These are phyloP conservation scores for Hypomesus transpacificus DNA, from an alignment of 2,113 vertebrate species.

Conservation along the genomic window DNA sequence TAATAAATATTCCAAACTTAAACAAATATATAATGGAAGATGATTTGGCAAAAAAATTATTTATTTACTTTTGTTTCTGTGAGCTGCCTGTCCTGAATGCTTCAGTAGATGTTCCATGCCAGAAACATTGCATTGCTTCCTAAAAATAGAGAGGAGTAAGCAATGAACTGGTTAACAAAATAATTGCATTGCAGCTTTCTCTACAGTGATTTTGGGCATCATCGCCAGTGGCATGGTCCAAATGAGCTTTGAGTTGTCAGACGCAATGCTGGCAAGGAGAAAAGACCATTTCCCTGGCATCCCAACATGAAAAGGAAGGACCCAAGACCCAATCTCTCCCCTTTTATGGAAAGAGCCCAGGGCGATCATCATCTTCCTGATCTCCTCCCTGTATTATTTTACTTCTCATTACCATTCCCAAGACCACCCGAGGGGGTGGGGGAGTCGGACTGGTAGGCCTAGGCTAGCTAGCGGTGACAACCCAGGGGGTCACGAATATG, in stretches of 20 bases:
- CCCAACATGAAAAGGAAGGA: conserved; percentile 32
- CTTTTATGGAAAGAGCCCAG: conserved; percentile 46
- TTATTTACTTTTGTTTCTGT: no score
- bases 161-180: conserved; percentile 40
- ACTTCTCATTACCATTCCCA: conserved; percentile 64
- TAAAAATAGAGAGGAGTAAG: conserved; percentile 1
- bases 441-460: conserved; percentile 24
- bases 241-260: conserved; percentile 67
- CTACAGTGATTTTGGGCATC: background rate
- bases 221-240: conserved; percentile 15
- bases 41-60: no score
- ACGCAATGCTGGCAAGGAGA: conserved; percentile 32
- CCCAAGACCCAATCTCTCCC: conserved; percentile 59
- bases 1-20: no score
- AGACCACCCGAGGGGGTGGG: conserved; percentile 56
- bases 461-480: conserved; percentile 45
- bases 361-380: conserved; percentile 53
- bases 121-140: background rate
- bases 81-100: background rate
- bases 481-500: background rate
- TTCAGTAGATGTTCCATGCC: background rate
- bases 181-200: conserved; percentile 37
- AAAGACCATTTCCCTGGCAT: conserved; percentile 48
- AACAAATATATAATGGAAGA: no score
- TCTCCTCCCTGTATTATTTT: conserved; percentile 37